phyloP scores from a whole-genome alignment of 2,888 invertebrate genomes.

The Merodon equestris region DNA sequence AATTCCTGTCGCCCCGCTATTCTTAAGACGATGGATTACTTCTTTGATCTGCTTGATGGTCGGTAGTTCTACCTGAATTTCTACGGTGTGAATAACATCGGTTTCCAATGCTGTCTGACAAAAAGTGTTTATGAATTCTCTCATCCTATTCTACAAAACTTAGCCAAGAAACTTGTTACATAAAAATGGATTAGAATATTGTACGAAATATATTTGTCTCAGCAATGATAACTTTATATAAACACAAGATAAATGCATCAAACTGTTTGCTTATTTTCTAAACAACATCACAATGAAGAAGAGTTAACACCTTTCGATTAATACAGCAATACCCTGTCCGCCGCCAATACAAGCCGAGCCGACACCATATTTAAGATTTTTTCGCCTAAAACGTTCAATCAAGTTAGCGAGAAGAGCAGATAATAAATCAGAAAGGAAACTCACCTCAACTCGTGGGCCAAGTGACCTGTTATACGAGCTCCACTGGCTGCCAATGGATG shows the following conservation, averaged over 20 bases:
- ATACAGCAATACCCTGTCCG: slow-evolving; percentile 97
- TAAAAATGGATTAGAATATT: too few species aligned
- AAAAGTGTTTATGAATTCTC: too few species aligned
- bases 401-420: background rate
- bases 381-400: slow-evolving; percentile 82
- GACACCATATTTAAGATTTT: slow-evolving; percentile 90
- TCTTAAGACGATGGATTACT: too few species aligned
- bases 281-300: slow-evolving; percentile 1
- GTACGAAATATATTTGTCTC: too few species aligned
- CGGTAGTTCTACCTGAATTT: too few species aligned
- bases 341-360: slow-evolving; percentile 99
- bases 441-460: slow-evolving; percentile 94
- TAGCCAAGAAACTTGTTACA: too few species aligned
- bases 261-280: slow-evolving; percentile 6
- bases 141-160: too few species aligned
- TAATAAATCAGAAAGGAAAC: slow-evolving; percentile 29
- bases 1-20: too few species aligned
- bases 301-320: slow-evolving; percentile 85
- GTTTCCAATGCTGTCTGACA: too few species aligned
- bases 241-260: slow-evolving; percentile 51
- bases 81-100: too few species aligned
- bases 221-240: slow-evolving; percentile 1
- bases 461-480: slow-evolving; percentile 92
- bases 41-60: too few species aligned
- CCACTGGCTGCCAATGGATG: slow-evolving; percentile 98